Evolutionary conservation across 1,140 invertebrate species (phyloP).

Genomic region (Leptoteleia sp.): DNA sequence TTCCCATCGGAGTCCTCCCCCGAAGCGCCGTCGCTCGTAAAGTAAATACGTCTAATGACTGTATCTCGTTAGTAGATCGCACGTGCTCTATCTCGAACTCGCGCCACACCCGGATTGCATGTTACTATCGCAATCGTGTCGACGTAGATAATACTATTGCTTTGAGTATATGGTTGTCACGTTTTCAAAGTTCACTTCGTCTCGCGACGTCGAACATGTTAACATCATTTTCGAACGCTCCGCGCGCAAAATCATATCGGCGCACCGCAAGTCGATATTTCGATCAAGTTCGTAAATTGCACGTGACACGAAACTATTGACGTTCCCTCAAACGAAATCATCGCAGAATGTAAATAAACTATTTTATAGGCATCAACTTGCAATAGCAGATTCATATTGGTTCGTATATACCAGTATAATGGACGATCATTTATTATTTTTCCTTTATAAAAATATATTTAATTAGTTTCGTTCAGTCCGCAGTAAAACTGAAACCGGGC

Average conservation of each 20-base stretch:
- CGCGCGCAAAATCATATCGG: constrained; percentile 35
- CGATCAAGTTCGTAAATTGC: constrained; percentile 30
- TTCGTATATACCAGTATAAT: too few relatives aligned
- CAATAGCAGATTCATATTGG: too few relatives aligned
- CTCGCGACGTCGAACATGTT: constrained; percentile 40
- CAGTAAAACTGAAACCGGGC: too few relatives aligned
- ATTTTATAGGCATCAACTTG: too few relatives aligned
- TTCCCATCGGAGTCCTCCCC: constrained; percentile 67
- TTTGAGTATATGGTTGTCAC: constrained; percentile 63
- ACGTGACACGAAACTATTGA: constrained; percentile 27
- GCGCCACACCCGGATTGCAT: constrained; percentile 51
- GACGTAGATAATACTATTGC: constrained; percentile 65
- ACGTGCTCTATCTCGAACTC: constrained; percentile 66
- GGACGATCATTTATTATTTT: too few relatives aligned
- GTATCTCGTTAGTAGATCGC: constrained; percentile 75
- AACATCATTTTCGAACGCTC: constrained; percentile 45
- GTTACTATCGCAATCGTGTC: constrained; percentile 61
- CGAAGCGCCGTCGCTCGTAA: constrained; percentile 65
- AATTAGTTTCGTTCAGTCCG: too few relatives aligned
- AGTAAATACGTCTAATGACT: constrained; percentile 77
- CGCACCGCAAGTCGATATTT: constrained; percentile 25
- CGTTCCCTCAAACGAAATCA: constrained; percentile 17
- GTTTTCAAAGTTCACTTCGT: constrained; percentile 49
- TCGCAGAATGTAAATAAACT: constrained; percentile 15
- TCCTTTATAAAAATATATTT: too few relatives aligned